These are phyloP conservation scores for Pocillopora grandis DNA, from an alignment of 92 coral and sea anemone genomes.

Conservation along the genomic window DNA sequence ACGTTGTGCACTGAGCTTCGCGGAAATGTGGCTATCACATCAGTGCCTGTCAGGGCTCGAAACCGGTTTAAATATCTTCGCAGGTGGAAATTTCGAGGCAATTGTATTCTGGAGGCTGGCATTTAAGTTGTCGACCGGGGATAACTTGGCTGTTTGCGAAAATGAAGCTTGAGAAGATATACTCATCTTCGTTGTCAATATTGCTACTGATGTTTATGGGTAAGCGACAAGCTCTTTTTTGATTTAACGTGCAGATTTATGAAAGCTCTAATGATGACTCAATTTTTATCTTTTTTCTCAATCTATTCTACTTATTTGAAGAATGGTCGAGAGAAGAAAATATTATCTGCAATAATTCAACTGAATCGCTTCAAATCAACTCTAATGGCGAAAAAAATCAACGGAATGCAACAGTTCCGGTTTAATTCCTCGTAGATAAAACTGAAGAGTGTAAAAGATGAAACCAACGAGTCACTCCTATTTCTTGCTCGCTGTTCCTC, in stretches of 20 bases:
- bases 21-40: no score
- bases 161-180: neutral
- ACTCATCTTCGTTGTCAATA: constrained; percentile 1
- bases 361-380: no score
- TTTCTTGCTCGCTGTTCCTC: no score
- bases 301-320: no score
- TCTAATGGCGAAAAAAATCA: no score
- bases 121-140: neutral
- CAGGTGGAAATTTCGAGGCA: neutral
- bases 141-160: neutral
- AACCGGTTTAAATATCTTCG: neutral
- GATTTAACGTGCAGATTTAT: neutral
- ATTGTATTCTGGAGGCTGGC: neutral
- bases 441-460: no score
- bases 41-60: neutral
- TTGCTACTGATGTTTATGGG: neutral
- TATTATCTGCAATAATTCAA: no score
- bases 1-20: neutral
- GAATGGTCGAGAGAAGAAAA: no score
- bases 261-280: neutral
- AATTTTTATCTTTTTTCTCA: no score
- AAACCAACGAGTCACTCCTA: no score
- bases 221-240: neutral
- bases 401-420: no score
- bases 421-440: no score